Percentiles rank a stretch among this genome's conserved stretches.
Evolutionary conservation across 1,140 invertebrate species (phyloP).

Genomic region (Scaptomyza hsui): DNA sequence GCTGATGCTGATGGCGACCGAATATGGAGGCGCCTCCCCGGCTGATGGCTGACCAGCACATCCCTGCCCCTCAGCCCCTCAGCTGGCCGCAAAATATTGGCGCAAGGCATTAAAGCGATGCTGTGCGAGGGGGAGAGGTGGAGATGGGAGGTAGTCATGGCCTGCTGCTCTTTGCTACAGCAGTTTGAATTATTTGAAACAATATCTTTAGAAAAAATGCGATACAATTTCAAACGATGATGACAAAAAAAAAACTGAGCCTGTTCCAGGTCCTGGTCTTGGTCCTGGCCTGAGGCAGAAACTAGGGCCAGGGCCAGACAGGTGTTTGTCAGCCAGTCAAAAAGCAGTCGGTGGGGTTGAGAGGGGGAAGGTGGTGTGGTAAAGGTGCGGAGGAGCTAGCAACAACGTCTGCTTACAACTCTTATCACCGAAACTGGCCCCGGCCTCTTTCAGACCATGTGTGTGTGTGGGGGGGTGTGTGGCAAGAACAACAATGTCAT

Average conservation of each 20-base stretch:
- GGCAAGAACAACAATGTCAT: conserved; percentile 57
- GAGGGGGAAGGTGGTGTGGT: background rate
- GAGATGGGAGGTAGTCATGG: background rate
- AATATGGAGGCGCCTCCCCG: too few relatives aligned
- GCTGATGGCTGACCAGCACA: conserved; percentile 43
- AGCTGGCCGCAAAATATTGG: conserved; percentile 72
- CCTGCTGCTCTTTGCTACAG: conserved; percentile 44
- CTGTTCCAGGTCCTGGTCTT: background rate
- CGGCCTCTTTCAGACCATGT: background rate
- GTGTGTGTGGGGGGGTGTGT: conserved; percentile 12
- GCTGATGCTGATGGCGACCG: conserved; percentile 4
- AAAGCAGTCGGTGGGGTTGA: background rate
- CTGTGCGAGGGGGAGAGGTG: background rate
- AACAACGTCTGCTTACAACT: conserved; percentile 40
- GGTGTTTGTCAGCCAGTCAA: conserved; percentile 67
- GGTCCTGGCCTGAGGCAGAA: conserved; percentile 4
- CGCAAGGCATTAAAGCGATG: conserved; percentile 57
- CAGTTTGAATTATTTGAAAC: conserved; percentile 83
- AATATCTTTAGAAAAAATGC: conserved; percentile 82
- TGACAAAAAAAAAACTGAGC: conserved; percentile 61
- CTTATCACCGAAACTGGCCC: conserved; percentile 71
- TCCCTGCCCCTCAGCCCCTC: background rate
- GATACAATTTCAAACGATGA: conserved; percentile 80
- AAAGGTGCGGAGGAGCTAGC: conserved; percentile 17
- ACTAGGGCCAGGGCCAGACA: conserved; percentile 61